These are phyloP conservation scores for Cheilosia scutellata DNA, from an alignment of 2,888 invertebrate genomes.

Conservation along the genomic window DNA sequence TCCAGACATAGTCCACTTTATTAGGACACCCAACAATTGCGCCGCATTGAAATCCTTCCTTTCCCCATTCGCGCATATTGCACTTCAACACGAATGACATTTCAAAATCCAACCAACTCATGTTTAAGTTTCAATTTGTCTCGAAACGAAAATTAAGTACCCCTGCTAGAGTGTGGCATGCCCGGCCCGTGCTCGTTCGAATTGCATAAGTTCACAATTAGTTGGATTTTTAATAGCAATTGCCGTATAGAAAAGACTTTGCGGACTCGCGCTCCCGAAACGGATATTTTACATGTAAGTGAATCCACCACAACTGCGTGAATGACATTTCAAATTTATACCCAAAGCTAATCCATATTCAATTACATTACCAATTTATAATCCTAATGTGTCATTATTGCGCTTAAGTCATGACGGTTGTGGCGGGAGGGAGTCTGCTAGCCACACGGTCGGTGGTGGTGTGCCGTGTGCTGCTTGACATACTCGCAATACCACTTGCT, in stretches of 20 bases:
- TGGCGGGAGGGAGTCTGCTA: constrained; percentile 12
- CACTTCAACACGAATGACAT: constrained; percentile 38
- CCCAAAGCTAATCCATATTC: constrained; percentile 71
- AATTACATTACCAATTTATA: constrained; percentile 75
- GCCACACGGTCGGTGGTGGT: too few relatives aligned
- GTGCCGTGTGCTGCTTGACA: too few relatives aligned
- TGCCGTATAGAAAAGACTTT: constrained; percentile 4
- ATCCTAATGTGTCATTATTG: constrained; percentile 75
- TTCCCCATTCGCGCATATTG: constrained; percentile 1
- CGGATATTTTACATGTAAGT: constrained; percentile 18
- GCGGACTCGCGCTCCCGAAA: constrained; percentile 2
- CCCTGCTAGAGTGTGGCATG: constrained; percentile 33
- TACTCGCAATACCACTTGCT: constrained; percentile 7
- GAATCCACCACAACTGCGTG: constrained; percentile 28
- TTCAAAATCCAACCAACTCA: constrained; percentile 14
- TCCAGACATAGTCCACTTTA: constrained; percentile 14
- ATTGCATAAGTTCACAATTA: constrained; percentile 73
- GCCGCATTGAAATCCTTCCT: constrained; percentile 32
- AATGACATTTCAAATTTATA: constrained; percentile 67
- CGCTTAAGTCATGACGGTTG: constrained; percentile 67
- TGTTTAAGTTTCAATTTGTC: constrained; percentile 63
- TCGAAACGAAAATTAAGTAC: constrained; percentile 19
- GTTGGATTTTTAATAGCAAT: constrained; percentile 41
- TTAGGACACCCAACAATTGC: constrained; percentile 32
- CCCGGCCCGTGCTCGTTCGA: constrained; percentile 1